Evolutionary conservation across 2,797 vertebrate species (phyloP).

Genomic region (Alfaro cultratus): DNA sequence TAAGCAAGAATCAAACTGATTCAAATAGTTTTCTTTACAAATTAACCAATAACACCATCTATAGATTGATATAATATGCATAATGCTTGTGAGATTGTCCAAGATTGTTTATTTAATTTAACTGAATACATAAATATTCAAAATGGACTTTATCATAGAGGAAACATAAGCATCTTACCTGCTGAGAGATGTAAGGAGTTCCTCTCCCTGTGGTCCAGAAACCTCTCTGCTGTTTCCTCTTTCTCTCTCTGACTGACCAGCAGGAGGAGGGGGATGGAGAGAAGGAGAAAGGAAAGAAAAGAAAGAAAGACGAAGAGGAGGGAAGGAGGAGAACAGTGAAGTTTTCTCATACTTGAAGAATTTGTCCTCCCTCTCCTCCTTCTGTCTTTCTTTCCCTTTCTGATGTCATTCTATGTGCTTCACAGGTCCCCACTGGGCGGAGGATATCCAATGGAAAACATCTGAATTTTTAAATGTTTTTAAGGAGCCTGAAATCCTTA

Average conservation of each 20-base stretch:
- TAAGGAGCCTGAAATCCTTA: conserved; percentile 18
- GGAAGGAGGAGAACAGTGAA: conserved; percentile 55
- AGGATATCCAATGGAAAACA: conserved; percentile 73
- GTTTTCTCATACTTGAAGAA: conserved; percentile 82
- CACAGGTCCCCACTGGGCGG: conserved; percentile 74
- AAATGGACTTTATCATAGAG: not conserved
- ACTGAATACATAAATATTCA: not conserved
- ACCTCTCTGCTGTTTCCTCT: conserved; percentile 25
- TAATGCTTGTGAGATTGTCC: not conserved
- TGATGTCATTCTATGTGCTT: conserved; percentile 78
- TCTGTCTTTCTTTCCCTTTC: conserved; percentile 42
- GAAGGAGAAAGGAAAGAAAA: conserved; percentile 18
- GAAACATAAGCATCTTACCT: conserved; percentile 42
- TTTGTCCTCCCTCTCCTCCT: conserved; percentile 65
- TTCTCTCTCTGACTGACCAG: conserved; percentile 60
- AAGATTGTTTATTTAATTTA: not conserved
- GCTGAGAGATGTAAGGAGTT: conserved; percentile 25
- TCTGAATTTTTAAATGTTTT: conserved; percentile 73
- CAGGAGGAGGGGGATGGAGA: conserved; percentile 38
- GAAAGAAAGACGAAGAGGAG: conserved; percentile 13
- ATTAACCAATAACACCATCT: not conserved
- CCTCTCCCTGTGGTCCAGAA: conserved; percentile 20
- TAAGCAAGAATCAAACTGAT: not conserved
- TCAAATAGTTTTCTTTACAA: not conserved
- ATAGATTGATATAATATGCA: not conserved